A percentile compares a stretch with the other conserved stretches of the same genome.
Evolutionary conservation across 2,888 invertebrate species (phyloP).

Genomic region (Acrobasis consociella): DNA sequence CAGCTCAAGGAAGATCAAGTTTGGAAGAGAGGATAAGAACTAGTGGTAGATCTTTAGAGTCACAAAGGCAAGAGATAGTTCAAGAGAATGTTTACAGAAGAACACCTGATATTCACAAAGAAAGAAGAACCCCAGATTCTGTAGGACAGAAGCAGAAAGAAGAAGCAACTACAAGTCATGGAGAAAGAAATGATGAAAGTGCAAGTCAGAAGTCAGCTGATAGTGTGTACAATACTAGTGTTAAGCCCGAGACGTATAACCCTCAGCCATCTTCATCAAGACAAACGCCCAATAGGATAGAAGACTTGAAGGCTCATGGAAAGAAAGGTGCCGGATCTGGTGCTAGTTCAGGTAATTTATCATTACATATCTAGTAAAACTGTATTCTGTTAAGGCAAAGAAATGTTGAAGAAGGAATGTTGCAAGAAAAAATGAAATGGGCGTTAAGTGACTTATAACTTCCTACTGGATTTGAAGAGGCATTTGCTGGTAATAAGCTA

Average conservation of each 20-base stretch:
- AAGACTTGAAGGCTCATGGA: slow-evolving; percentile 73
- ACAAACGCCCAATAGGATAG: slow-evolving; percentile 73
- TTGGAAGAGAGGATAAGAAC: slow-evolving; percentile 74
- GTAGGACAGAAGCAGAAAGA: slow-evolving; percentile 62
- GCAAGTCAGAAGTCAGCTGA: slow-evolving; percentile 78
- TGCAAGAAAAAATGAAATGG: too few relatives aligned
- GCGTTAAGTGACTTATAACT: too few relatives aligned
- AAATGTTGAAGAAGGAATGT: too few relatives aligned
- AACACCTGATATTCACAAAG: slow-evolving; percentile 61
- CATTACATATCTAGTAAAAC: neutral
- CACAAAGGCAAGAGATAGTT: slow-evolving; percentile 50
- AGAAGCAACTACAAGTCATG: slow-evolving; percentile 50
- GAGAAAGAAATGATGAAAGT: slow-evolving; percentile 67
- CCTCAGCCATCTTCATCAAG: slow-evolving; percentile 78
- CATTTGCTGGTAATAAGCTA: too few relatives aligned
- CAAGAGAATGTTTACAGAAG: slow-evolving; percentile 65
- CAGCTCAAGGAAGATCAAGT: slow-evolving; percentile 65
- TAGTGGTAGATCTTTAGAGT: slow-evolving; percentile 70
- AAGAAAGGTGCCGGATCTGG: slow-evolving; percentile 82
- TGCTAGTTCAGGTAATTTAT: slow-evolving; percentile 80
- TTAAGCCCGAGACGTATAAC: slow-evolving; percentile 63
- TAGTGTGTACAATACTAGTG: slow-evolving; percentile 83
- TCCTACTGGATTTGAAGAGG: too few relatives aligned
- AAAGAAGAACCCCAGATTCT: slow-evolving; percentile 65
- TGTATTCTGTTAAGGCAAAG: too few relatives aligned